Percentiles rank a stretch among this genome's conserved stretches.
These are phyloP conservation scores for Engraulis encrasicolus DNA, from an alignment of 2,113 vertebrate genomes.

Conservation along the genomic window DNA sequence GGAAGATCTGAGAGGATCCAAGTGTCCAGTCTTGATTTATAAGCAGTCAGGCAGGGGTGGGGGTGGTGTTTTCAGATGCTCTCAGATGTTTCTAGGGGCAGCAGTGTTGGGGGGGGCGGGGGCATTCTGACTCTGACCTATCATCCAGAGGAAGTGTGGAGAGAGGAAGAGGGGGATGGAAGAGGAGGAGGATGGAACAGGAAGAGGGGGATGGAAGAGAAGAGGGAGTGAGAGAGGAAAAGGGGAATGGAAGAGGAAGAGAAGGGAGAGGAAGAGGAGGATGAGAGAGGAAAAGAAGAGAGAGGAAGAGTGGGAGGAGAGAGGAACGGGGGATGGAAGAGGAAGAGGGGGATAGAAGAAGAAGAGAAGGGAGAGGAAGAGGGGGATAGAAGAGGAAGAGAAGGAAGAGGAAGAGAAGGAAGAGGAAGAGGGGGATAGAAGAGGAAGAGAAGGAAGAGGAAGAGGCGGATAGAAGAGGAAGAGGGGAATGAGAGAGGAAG, in stretches of 20 bases:
- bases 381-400: background rate
- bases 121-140: conserved; percentile 80
- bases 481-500: conserved; percentile 53
- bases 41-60: conserved; percentile 57
- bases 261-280: no score
- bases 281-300: background rate
- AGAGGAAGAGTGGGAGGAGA: conserved; percentile 48
- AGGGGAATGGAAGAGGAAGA: conserved; percentile 57
- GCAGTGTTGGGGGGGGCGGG: conserved; percentile 66
- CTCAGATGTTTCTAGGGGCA: conserved; percentile 69
- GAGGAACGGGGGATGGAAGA: conserved; percentile 54
- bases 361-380: conserved; percentile 5
- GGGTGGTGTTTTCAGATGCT: conserved; percentile 59
- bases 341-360: conserved; percentile 58
- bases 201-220: conserved; percentile 53
- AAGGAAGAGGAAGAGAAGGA: background rate
- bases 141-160: conserved; percentile 42
- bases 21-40: conserved; percentile 77
- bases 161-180: background rate
- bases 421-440: background rate
- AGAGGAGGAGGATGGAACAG: background rate
- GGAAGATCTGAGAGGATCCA: conserved; percentile 70
- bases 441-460: background rate
- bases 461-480: conserved; percentile 56
- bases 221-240: conserved; percentile 54